Evolutionary conservation across 2,113 vertebrate species (phyloP).

Genomic region (Coturnix japonica): DNA sequence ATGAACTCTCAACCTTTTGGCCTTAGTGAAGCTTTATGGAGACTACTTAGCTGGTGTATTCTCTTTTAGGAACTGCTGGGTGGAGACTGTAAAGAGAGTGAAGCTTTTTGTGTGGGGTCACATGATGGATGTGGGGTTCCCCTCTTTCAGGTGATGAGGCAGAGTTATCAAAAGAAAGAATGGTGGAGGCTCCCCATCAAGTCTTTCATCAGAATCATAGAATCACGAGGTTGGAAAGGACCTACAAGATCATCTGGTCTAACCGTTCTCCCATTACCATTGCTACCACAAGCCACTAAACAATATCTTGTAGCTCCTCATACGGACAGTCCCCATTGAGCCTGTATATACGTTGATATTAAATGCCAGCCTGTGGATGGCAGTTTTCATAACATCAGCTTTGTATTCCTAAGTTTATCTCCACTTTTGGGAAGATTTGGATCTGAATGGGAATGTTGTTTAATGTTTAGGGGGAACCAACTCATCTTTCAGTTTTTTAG

Average conservation of each 20-base stretch:
- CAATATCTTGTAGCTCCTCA: too few relatives aligned
- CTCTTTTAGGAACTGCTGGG: neutral
- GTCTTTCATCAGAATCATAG: neutral
- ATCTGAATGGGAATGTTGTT: neutral
- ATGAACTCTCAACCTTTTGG: neutral
- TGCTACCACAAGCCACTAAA: too few relatives aligned
- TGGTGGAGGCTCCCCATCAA: neutral
- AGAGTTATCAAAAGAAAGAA: neutral
- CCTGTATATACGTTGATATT: neutral
- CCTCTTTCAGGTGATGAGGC: neutral
- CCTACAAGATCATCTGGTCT: too few relatives aligned
- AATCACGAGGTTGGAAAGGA: too few relatives aligned
- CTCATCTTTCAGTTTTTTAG: neutral
- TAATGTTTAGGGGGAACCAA: neutral
- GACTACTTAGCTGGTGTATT: neutral
- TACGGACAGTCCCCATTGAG: neutral
- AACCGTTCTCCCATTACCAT: too few relatives aligned
- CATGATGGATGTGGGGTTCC: too few relatives aligned
- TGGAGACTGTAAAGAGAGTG: neutral
- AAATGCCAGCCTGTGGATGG: too few relatives aligned
- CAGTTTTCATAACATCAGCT: neutral
- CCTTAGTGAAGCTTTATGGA: neutral
- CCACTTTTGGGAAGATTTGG: neutral
- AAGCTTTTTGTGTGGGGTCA: neutral
- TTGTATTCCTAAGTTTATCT: neutral